Evolutionary conservation across 2,797 vertebrate genomes (phyloP), one percentile per base, ranked within the genome.

Genomic region (Etheostoma perlongum): DNA sequence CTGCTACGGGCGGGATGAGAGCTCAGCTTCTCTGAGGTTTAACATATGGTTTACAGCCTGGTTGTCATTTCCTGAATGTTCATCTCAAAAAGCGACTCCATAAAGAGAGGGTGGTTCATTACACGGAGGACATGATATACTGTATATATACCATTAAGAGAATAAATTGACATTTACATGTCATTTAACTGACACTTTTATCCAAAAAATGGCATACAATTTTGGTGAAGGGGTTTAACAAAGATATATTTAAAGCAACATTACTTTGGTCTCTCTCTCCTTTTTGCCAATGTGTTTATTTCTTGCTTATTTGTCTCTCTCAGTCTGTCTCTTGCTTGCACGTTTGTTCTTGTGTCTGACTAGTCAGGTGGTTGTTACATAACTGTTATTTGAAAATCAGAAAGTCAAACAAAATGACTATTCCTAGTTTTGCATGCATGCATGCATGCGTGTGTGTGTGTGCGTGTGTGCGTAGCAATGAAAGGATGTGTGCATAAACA

Each of bases 331-430:
- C 48, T 36, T 4, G 14, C 36, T 51, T 65, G 21, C 4, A 60
- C 4, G 13, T 69, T 46, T 7, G 2, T 33, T 65, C 2, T 55
- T 62, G 59, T 67, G 42, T 47, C 27, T 52, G 4, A 71, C 33
- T 15, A 54, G 49, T 66, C 65, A 48, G 33, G 61, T 66, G 54
- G 54, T 48, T 13, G 51, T 85, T 83, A 74, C 69, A 69, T 69
- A 85, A 79, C 49, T 62, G 44, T 59, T 79, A 77, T 67, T 67
- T 70, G 53, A 78, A 72, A 42, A 67, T 81, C 48, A 54, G 54
- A 74, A 53, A 44, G 36, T 78, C 21, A 71, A 79, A 69, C 11
- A 48, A 48, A 74, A 71, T 73, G 23, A 72, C 36, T 49, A 47
- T 33, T 78, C 40, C 9, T 42, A 10, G 18, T 53, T 54, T 21